phyloP scores from a whole-genome alignment of 53 echinoderm and acorn worm genomes.

The Antedon mediterranea region DNA sequence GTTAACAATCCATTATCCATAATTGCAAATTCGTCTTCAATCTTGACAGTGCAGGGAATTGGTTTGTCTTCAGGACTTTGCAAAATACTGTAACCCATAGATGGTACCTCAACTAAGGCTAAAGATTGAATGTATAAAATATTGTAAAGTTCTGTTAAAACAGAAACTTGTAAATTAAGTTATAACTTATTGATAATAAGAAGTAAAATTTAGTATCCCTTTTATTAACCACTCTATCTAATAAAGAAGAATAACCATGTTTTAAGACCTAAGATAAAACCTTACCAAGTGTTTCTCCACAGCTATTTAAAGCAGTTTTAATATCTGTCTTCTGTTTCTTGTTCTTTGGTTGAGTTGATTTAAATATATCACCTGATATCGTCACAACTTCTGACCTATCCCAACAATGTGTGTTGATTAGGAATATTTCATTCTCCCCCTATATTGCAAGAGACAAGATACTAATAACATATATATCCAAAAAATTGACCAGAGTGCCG shows the following conservation, averaged over 20 bases:
- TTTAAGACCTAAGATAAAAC: background rate
- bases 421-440: background rate
- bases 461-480: no score
- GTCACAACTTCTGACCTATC: constrained; percentile 26
- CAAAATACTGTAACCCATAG: constrained; percentile 8
- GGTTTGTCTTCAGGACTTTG: no score
- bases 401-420: constrained; percentile 42
- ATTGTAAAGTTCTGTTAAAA: no score
- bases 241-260: background rate
- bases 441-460: background rate
- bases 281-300: constrained; percentile 21
- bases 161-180: no score
- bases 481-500: no score
- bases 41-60: background rate
- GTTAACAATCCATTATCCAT: constrained; percentile 16
- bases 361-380: background rate
- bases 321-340: constrained; percentile 4
- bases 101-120: constrained; percentile 11
- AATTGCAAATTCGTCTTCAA: background rate
- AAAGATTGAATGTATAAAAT: background rate
- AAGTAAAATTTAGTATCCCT: no score
- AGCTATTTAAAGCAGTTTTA: background rate
- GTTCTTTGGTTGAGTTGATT: background rate
- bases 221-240: no score
- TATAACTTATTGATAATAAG: no score